A percentile compares a stretch with the other conserved stretches of the same genome.
Evolutionary conservation across 2,113 vertebrate genomes (phyloP).

Genomic region (Dolichotis patagonum): DNA sequence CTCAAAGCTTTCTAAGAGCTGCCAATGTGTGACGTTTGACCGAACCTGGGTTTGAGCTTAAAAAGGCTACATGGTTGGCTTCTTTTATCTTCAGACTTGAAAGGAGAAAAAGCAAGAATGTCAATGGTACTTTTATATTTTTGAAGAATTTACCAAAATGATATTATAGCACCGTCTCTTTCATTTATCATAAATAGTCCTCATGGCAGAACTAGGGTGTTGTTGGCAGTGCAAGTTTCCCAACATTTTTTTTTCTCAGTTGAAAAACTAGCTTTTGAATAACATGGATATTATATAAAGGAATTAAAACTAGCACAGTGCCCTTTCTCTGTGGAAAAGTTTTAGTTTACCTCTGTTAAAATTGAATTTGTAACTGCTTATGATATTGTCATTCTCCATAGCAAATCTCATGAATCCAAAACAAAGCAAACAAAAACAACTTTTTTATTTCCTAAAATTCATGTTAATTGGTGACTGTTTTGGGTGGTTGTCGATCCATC

Average conservation of each 20-base stretch:
- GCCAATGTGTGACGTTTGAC: not conserved
- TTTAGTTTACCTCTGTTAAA: slow-evolving; percentile 16
- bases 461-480: not conserved
- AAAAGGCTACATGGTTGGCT: not conserved
- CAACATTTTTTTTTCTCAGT: not conserved
- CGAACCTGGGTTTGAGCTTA: not conserved
- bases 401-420: not conserved
- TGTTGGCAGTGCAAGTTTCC: not conserved
- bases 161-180: not conserved
- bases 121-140: not conserved
- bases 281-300: not conserved
- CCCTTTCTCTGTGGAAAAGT: not conserved
- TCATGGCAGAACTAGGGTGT: not conserved
- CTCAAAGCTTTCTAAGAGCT: not conserved
- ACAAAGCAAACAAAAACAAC: not conserved
- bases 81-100: not conserved
- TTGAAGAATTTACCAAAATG: not conserved
- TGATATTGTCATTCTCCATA: not conserved
- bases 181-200: not conserved
- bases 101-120: not conserved
- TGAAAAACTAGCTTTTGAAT: not conserved
- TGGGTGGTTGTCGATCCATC: not conserved
- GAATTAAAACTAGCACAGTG: not conserved
- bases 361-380: not conserved
- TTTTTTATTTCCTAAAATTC: slow-evolving; percentile 3